A percentile compares a stretch with the other conserved stretches of the same genome.
phyloP scores from a whole-genome alignment of 2,113 vertebrate genomes.

The Cyanoramphus novaezelandiae region DNA sequence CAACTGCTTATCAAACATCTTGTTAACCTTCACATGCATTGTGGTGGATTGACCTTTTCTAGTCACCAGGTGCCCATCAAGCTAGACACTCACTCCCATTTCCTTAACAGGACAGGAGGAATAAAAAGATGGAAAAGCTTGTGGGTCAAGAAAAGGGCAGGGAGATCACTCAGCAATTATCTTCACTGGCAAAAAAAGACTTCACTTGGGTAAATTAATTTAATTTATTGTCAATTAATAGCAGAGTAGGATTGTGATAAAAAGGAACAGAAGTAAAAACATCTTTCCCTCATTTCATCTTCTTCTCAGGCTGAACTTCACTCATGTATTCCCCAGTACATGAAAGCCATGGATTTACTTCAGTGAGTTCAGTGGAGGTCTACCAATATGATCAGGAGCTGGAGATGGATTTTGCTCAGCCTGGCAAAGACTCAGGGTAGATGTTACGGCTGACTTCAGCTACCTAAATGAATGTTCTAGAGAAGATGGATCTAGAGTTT shows the following conservation, averaged over 20 bases:
- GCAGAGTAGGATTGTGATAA: not conserved
- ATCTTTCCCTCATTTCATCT: not conserved
- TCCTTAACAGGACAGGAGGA: not conserved
- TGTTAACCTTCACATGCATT: fast-evolving
- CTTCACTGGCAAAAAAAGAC: not conserved
- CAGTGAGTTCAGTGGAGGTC: not conserved
- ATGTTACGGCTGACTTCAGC: not conserved
- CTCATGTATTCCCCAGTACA: not conserved
- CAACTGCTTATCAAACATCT: not conserved
- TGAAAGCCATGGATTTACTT: not conserved
- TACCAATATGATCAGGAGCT: not conserved
- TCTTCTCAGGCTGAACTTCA: not conserved
- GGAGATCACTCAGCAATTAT: not conserved
- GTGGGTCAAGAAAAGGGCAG: not conserved
- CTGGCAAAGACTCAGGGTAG: not conserved
- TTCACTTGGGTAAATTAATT: not conserved
- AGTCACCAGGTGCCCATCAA: not conserved
- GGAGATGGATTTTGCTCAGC: not conserved
- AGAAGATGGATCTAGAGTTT: not conserved
- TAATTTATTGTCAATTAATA: not conserved
- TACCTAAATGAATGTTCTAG: not conserved
- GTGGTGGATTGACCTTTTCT: not conserved
- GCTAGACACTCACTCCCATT: not conserved
- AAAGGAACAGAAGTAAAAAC: not conserved
- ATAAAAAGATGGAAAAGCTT: not conserved